Conservation (phyloP, 2,888 invertebrate species). For the Cremastinae sp. region DNA sequence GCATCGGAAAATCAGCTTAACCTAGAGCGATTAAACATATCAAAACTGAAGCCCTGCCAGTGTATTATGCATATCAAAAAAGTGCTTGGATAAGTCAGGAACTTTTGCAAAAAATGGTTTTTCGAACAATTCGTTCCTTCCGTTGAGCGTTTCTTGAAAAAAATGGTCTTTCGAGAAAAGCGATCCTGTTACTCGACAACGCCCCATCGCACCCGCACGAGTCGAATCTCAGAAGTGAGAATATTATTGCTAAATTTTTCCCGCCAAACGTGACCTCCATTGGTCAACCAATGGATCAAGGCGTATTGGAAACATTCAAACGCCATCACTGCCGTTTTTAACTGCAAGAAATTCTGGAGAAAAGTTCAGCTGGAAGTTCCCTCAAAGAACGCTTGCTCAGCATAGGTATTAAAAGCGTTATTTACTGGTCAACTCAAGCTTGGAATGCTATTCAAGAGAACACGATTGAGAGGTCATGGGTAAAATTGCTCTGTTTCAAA, state of each 20-base stretch:
- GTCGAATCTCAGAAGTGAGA: neutral
- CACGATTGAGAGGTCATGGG: constrained; percentile 59
- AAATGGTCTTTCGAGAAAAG: constrained; percentile 23
- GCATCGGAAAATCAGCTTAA: constrained; percentile 62
- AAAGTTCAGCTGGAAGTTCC: constrained; percentile 57
- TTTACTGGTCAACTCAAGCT: constrained; percentile 62
- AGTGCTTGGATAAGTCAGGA: constrained; percentile 61
- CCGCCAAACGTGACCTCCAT: constrained; percentile 40
- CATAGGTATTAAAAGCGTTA: constrained; percentile 58
- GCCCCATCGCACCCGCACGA: constrained; percentile 33
- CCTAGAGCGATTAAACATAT: constrained; percentile 63
- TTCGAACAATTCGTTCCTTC: constrained; percentile 52
- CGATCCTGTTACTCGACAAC: constrained; percentile 43
- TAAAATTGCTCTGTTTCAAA: no score
- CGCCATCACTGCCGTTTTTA: no score
- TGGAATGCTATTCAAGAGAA: constrained; percentile 59
- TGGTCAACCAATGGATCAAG: constrained; percentile 41
- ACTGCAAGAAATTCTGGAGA: no score
- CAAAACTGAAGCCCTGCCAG: constrained; percentile 60
- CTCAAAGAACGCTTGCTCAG: constrained; percentile 54
- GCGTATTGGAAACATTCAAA: constrained; percentile 34
- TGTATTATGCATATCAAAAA: constrained; percentile 60
- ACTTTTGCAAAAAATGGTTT: constrained; percentile 60
- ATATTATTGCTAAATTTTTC: constrained; percentile 27
- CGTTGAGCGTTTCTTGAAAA: constrained; percentile 17